Evolutionary conservation across 2,113 vertebrate genomes (phyloP), one percentile per base, ranked within the genome.

Genomic region (Stomatorhinus ivindoensis): DNA sequence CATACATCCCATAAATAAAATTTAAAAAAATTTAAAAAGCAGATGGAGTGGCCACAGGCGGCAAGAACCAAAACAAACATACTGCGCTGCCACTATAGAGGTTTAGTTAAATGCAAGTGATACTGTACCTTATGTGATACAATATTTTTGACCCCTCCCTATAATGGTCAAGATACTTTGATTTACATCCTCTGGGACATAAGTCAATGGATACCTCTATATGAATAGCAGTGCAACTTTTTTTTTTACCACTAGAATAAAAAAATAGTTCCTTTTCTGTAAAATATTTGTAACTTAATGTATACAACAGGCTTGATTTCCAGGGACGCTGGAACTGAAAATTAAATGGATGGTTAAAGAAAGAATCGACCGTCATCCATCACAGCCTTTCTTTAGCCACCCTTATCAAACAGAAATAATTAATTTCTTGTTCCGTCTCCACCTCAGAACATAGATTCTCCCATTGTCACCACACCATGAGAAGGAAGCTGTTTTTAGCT

Each of bases 311-410:
- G 44, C 44, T n/a, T 31, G 46, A 50, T 47, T 76, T 31, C 13
- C n/a, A 4, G n/a, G 19, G 50, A 76, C 46, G 17, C 46, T 76
- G n/a, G 17, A 48, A 88, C 47, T 76, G 47, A 88, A 88, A 35
- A 76, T 88, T 65, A 27, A 73, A 80, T 11, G 46, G 61, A 88
- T 88, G 47, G 48, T 88, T 88, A 47, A 31, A 61, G 35, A 46
- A 47, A 88, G 44, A n/a, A 35, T 48, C 44, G 39, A 27, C 87
- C 13, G 17, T 51, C 87, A 48, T 88, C 65, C 69, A 89, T 82
- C 88, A 89, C 87, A 73, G 31, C 48, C 27, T 82, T 31, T 27
- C 44, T 31, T 65, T 88, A 27, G 24, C 69, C 31, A 55, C n/a
- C 69, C 69, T 80, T 53, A 82, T 53, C 88, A 82, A 55, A 89